Percentiles rank a stretch among this genome's conserved stretches.
These are phyloP conservation scores for Oscheius sp. DNA, from an alignment of 2,888 invertebrate species.

Conservation along the genomic window DNA sequence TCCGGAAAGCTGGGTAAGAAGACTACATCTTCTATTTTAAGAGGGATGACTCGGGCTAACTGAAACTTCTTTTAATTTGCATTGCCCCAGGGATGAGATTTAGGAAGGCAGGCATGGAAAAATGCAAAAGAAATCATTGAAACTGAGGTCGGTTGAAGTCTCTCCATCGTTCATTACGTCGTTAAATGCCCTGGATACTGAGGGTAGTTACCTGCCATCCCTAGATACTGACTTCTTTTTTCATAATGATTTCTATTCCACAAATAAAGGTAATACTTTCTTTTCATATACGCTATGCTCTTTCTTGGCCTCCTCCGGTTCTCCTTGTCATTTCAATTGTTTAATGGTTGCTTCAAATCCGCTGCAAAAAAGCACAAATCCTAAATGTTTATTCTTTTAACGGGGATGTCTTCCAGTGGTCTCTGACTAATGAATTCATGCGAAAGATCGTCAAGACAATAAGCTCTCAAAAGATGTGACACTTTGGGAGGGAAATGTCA, in stretches of 20 bases:
- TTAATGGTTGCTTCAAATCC: too few species aligned
- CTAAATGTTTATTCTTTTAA: not conserved
- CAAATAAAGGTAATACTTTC: too few species aligned
- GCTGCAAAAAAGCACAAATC: not conserved
- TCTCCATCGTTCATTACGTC: conserved; percentile 6
- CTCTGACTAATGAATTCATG: conserved; percentile 23
- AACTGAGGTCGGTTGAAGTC: not conserved
- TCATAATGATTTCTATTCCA: not conserved
- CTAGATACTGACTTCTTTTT: not conserved
- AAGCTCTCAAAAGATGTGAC: not conserved
- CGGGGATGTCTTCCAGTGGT: not conserved
- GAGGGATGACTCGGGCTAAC: not conserved
- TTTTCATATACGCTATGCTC: too few species aligned
- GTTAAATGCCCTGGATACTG: conserved; percentile 6
- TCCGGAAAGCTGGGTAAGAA: conserved; percentile 8
- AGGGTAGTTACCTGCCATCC: not conserved
- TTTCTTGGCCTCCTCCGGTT: too few species aligned
- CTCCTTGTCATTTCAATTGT: too few species aligned
- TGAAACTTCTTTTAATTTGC: conserved; percentile 32
- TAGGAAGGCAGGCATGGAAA: conserved; percentile 13
- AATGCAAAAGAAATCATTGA: not conserved
- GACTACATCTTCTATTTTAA: not conserved
- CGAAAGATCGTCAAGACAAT: conserved; percentile 20
- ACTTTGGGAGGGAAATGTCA: not conserved
- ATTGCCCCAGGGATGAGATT: conserved; percentile 32